A percentile compares a stretch with the other conserved stretches of the same genome.
Conservation (phyloP, 2,797 vertebrate genomes). For the Pagetopsis macropterus region DNA sequence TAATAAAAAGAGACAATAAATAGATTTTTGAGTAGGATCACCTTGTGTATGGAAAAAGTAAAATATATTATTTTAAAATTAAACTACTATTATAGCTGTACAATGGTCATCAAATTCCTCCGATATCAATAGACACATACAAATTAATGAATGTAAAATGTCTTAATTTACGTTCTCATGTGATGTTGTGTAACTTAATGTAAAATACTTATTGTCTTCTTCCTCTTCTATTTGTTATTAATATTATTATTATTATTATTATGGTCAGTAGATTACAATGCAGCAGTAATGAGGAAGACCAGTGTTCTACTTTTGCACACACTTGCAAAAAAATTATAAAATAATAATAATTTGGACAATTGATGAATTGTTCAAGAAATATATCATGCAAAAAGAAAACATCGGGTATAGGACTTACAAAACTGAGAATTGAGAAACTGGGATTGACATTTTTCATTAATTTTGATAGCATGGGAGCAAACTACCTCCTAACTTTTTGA, state of each 20-base stretch:
- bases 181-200: conserved; percentile 4
- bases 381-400: background rate
- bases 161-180: background rate
- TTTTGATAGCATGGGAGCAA: conserved; percentile 31
- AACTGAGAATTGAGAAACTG: background rate
- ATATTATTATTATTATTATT: too few relatives aligned
- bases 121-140: background rate
- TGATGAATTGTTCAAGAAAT: too few relatives aligned
- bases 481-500: conserved; percentile 68
- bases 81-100: background rate
- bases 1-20: background rate
- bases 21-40: background rate
- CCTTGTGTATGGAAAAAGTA: background rate
- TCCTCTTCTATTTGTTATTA: background rate
- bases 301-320: background rate
- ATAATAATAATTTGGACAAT: too few relatives aligned
- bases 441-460: too few relatives aligned
- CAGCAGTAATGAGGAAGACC: conserved; percentile 15
- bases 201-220: conserved; percentile 24
- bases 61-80: conserved; percentile 8
- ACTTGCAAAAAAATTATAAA: background rate
- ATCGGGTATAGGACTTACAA: background rate
- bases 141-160: background rate
- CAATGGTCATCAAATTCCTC: background rate
- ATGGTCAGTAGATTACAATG: conserved; percentile 1